Conservation (phyloP, 2,113 vertebrate genomes). For the Hyperoodon ampullatus region DNA sequence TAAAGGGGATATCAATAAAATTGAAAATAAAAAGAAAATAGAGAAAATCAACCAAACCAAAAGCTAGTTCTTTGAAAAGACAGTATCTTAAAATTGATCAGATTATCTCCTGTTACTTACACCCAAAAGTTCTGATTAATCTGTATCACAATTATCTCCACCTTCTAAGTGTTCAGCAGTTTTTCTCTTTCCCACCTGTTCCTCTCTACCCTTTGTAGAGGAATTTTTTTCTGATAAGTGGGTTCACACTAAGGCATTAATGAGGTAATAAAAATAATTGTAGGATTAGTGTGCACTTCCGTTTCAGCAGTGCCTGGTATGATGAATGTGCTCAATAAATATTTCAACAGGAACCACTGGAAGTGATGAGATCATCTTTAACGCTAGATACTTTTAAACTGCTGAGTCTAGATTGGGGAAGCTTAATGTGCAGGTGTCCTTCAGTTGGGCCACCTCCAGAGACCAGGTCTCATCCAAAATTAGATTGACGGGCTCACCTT, state of each 20-base stretch:
- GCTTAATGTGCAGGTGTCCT: background rate
- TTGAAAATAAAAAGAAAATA: background rate
- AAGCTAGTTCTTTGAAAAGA: background rate
- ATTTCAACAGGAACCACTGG: background rate
- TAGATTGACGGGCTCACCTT: background rate
- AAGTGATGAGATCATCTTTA: background rate
- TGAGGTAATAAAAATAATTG: background rate
- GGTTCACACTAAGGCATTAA: background rate
- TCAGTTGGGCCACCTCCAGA: background rate
- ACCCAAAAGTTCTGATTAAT: background rate
- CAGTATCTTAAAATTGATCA: background rate
- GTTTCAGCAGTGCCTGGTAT: rapidly evolving
- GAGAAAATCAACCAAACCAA: background rate
- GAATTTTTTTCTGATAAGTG: background rate
- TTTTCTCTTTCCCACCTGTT: background rate
- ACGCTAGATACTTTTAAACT: background rate
- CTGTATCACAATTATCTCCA: background rate
- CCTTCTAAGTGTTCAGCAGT: background rate
- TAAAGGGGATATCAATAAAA: background rate
- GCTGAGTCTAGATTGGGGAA: background rate
- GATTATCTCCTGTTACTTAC: background rate
- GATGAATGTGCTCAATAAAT: background rate
- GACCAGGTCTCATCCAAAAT: background rate
- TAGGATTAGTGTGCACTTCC: background rate
- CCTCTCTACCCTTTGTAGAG: background rate